phyloP scores from a whole-genome alignment of 2,113 vertebrate genomes.

The Apteryx mantelli region DNA sequence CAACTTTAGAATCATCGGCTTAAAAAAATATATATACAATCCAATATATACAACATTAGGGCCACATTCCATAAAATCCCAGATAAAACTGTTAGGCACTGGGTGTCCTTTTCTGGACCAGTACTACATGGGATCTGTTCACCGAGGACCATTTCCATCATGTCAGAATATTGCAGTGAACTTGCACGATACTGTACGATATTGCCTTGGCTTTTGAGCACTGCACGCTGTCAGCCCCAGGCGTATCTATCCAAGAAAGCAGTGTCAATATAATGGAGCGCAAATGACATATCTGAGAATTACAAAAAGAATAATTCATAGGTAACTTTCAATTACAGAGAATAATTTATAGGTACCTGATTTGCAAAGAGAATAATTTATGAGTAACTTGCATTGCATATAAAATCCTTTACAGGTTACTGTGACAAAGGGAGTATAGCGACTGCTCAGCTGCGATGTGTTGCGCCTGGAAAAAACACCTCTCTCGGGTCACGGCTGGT shows the following conservation, averaged over 20 bases:
- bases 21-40: not conserved
- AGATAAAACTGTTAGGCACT: not conserved
- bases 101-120: not conserved
- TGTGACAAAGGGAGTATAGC: not conserved
- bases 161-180: not conserved
- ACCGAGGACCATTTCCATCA: not conserved
- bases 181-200: not conserved
- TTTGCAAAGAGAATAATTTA: constrained; percentile 28
- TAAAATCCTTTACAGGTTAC: not conserved
- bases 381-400: not conserved
- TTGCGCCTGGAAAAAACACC: not conserved
- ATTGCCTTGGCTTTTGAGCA: not conserved
- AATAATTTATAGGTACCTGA: constrained; percentile 14
- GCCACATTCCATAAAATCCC: not conserved
- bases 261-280: not conserved
- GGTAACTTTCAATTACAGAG: constrained; percentile 22
- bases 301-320: constrained; percentile 63
- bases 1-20: not conserved
- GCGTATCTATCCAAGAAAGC: not conserved
- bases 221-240: not conserved
- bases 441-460: accelerated
- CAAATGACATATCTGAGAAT: constrained; percentile 10
- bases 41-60: not conserved
- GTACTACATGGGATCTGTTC: not conserved
- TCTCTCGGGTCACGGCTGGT: not conserved